Conservation (phyloP, 1,140 invertebrate species). For the Leptinotarsa lineolata region DNA sequence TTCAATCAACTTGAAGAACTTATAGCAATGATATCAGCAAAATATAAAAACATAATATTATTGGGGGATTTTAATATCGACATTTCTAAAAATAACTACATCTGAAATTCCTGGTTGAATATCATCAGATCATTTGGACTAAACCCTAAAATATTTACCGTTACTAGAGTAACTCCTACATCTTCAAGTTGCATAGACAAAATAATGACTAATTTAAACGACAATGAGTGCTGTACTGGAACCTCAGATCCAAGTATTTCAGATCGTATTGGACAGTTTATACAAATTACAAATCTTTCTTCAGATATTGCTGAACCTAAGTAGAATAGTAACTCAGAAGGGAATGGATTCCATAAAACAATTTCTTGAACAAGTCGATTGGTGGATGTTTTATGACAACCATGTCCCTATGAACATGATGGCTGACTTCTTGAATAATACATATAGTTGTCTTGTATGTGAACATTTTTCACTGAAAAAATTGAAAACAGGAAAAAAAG, state of each 20-base stretch:
- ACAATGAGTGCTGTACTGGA: slow-evolving; percentile 12
- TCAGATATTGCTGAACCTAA: too few species aligned
- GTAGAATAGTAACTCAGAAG: slow-evolving; percentile 6
- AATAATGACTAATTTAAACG: slow-evolving; percentile 10
- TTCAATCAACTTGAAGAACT: slow-evolving; percentile 2
- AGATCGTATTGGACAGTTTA: not conserved
- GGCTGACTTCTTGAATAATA: too few species aligned
- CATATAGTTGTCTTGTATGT: too few species aligned
- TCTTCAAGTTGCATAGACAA: slow-evolving; percentile 5
- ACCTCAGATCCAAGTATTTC: slow-evolving; percentile 7
- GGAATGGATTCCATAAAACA: not conserved
- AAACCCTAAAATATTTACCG: not conserved
- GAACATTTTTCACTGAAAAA: too few species aligned
- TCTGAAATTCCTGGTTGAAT: not conserved
- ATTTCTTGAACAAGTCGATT: too few species aligned
- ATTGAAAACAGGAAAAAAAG: too few species aligned
- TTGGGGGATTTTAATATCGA: slow-evolving; percentile 9
- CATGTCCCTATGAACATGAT: too few species aligned
- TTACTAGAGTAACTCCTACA: slow-evolving; percentile 10
- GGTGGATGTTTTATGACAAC: too few species aligned
- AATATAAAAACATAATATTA: slow-evolving; percentile 8
- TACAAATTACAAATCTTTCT: not conserved
- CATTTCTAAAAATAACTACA: not conserved
- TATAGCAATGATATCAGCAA: slow-evolving; percentile 10
- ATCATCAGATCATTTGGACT: not conserved